A percentile compares a stretch with the other conserved stretches of the same genome.
Evolutionary conservation across 1,140 invertebrate species (phyloP).

Genomic region (Aplysia californica): DNA sequence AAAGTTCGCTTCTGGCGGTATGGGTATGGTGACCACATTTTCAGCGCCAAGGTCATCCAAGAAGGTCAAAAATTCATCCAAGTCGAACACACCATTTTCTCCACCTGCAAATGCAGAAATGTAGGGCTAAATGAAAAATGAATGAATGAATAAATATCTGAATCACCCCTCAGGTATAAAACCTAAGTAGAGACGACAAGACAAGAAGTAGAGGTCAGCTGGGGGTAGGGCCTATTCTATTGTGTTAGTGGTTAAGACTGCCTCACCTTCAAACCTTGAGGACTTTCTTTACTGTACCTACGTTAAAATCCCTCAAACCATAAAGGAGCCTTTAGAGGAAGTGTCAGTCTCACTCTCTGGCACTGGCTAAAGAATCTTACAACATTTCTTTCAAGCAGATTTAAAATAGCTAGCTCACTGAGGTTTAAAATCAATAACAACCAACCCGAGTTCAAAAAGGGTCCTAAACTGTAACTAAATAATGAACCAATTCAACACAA

Average conservation of each 20-base stretch:
- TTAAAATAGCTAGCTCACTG: no score
- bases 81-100: constrained; percentile 21
- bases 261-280: neutral
- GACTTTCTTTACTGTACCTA: neutral
- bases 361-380: no score
- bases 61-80: constrained; percentile 8
- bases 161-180: neutral
- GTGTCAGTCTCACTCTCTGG: no score
- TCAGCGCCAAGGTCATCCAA: constrained; percentile 18
- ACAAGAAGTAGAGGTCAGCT: neutral
- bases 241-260: neutral
- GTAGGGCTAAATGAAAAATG: neutral
- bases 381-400: no score
- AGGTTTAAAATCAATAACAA: no score
- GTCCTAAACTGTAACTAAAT: no score
- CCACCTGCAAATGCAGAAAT: no score
- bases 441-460: no score
- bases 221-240: neutral
- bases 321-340: no score
- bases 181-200: neutral
- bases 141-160: neutral
- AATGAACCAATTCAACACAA: no score
- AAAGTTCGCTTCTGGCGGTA: constrained; percentile 18
- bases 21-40: constrained; percentile 17
- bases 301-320: no score